Conservation (phyloP, 2,888 invertebrate species). For the Lepidochrysops patricia region DNA sequence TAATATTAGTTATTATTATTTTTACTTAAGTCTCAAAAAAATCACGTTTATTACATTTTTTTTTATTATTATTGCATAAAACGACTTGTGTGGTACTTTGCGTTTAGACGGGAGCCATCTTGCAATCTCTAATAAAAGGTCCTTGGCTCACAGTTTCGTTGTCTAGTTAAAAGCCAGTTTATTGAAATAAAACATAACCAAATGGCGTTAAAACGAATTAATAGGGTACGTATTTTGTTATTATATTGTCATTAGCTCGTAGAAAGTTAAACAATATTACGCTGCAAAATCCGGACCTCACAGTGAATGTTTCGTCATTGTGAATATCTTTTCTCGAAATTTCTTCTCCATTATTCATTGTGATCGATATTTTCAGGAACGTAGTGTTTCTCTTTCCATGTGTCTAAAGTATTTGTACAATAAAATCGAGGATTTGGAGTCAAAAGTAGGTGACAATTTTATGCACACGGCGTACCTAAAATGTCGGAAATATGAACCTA, state of each 20-base stretch:
- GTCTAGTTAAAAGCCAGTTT: conserved; percentile 86
- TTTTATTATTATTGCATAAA: conserved; percentile 58
- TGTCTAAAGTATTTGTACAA: conserved; percentile 20
- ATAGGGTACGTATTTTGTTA: conserved; percentile 84
- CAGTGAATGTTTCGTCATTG: conserved; percentile 78
- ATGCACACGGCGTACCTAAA: conserved; percentile 75
- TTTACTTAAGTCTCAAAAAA: conserved; percentile 53
- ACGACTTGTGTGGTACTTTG: conserved; percentile 83
- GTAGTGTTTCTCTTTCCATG: conserved; percentile 14
- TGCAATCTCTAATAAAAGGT: conserved; percentile 90
- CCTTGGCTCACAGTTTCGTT: conserved; percentile 88
- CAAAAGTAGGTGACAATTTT: conserved; percentile 59
- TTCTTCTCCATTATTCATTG: conserved; percentile 70
- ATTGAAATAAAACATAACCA: conserved; percentile 81
- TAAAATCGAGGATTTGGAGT: conserved; percentile 53
- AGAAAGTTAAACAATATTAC: conserved; percentile 40
- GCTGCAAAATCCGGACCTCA: conserved; percentile 61
- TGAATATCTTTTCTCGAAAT: conserved; percentile 77
- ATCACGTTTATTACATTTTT: conserved; percentile 43
- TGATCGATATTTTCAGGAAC: conserved; percentile 40
- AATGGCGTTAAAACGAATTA: conserved; percentile 98
- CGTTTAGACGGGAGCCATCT: conserved; percentile 89
- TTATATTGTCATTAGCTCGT: conserved; percentile 40
- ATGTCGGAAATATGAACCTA: conserved; percentile 74
- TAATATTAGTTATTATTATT: conserved; percentile 68